A percentile compares a stretch with the other conserved stretches of the same genome.
phyloP scores from a whole-genome alignment of 2,888 invertebrate genomes.

The Epistrophe grossulariae region DNA sequence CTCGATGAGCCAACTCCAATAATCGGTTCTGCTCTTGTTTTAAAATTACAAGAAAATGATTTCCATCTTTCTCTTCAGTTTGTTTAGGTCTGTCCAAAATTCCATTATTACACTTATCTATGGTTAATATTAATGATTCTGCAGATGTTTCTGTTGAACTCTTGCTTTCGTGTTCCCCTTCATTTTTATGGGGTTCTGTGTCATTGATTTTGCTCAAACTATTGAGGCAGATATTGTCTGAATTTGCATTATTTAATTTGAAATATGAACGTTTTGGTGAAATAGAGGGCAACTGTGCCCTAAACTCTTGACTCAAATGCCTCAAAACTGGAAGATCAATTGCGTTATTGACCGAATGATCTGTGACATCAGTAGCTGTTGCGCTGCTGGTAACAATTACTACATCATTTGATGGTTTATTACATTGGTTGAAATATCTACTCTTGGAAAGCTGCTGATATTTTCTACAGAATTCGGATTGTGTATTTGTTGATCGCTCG shows the following conservation, averaged over 20 bases:
- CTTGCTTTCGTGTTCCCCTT: constrained; percentile 14
- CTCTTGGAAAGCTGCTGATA: constrained; percentile 81
- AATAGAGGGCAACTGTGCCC: constrained; percentile 89
- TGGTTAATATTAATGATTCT: constrained; percentile 36
- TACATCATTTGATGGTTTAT: constrained; percentile 78
- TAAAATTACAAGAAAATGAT: constrained; percentile 91
- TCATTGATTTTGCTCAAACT: neutral
- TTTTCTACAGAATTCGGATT: constrained; percentile 83
- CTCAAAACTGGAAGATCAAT: constrained; percentile 89
- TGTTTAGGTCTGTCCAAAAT: neutral
- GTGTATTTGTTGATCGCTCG: constrained; percentile 74
- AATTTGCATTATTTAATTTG: constrained; percentile 22
- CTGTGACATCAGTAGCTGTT: constrained; percentile 53
- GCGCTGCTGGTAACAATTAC: neutral
- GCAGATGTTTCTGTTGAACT: constrained; percentile 63
- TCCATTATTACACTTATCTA: constrained; percentile 36
- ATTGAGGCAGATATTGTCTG: constrained; percentile 13
- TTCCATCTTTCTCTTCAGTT: constrained; percentile 86
- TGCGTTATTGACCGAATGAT: constrained; percentile 74
- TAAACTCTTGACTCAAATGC: constrained; percentile 93
- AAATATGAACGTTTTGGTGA: constrained; percentile 85
- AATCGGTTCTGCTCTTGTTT: constrained; percentile 90
- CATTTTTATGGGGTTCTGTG: constrained; percentile 7
- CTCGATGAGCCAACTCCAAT: constrained; percentile 87
- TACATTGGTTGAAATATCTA: constrained; percentile 80